Evolutionary conservation across 2,797 vertebrate species (phyloP), one percentile per base, ranked within the genome.

Genomic region (Gallirallus australis): DNA sequence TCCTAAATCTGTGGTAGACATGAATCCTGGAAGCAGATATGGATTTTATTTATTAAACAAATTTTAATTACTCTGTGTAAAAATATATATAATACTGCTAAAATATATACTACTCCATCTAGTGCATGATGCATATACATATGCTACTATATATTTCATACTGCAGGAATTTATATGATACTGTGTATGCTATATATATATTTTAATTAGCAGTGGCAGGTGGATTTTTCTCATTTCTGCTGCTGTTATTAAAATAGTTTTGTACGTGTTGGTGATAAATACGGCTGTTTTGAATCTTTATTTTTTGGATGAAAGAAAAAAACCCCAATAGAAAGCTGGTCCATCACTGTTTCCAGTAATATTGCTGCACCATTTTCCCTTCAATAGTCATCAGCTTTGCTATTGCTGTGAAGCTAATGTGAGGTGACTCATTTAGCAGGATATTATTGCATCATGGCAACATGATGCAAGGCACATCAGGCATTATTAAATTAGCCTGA

Each of bases 401-500:
- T 86, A 64, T 71, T 98, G 97, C 96, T 77, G 76, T 97, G 94
- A 97, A 96, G 91, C 92, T 96, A 96, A 96, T 97, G 97, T 82
- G 93, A 97, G 96, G 96, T 95, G 97, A 98, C 97, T 98, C 96
- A 96, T 97, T 98, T 98, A 97, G 96, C 92, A 93, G 88, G 86
- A 33, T 60, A 92, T 98, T 98, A 98, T 97, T 98, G 97, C 96
- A 98, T 98, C 98, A 97, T 94, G 96, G 97, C 95, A 96, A 90
- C 96, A 95, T 97, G 97, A 98, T 98, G 96, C 95, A 98, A 97
- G 96, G 96, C 94, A 95, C 93, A 97, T 95, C 95, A 95, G 75
- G 86, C 97, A 90, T 98, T 97, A 98, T 98, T 98, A 96, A 97
- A 97, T 98, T 97, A 98, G 89, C 70, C 85, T 95, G 95, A 97